Percentiles rank a stretch among this genome's conserved stretches.
Conservation (phyloP, 2,888 invertebrate genomes). For the Tanaodytes sp. region DNA sequence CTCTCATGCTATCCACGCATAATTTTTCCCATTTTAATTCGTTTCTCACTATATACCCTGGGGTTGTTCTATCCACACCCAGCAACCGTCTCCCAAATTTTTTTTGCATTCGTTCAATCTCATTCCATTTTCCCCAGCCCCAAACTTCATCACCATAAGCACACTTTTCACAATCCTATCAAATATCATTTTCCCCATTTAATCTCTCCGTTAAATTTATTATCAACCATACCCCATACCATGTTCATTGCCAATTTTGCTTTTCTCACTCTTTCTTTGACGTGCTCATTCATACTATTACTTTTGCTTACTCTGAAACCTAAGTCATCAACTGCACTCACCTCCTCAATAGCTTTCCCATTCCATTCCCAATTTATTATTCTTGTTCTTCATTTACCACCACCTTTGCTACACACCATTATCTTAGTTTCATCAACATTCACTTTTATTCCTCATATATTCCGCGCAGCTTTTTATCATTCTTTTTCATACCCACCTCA, state of each 20-base stretch:
- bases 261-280: conserved; percentile 1
- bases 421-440: conserved; percentile 3
- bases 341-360: background rate
- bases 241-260: background rate
- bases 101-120: background rate
- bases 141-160: background rate
- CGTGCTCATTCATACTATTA: background rate
- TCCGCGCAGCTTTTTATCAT: background rate
- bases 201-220: background rate
- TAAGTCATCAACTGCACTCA: background rate
- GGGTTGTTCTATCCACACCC: background rate
- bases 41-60: conserved; percentile 5
- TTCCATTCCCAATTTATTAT: background rate
- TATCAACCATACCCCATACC: background rate
- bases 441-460: too few relatives aligned
- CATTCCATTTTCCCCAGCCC: background rate
- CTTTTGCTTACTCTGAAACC: too few relatives aligned
- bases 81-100: background rate
- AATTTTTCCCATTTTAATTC: conserved; percentile 5
- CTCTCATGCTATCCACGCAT: too few relatives aligned
- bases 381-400: background rate
- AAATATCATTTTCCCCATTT: background rate
- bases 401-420: background rate
- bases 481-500: background rate
- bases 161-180: background rate